Base-by-base conservation (phyloP, 2,113 vertebrate genomes). In the Cynocephalus volans region DNA sequence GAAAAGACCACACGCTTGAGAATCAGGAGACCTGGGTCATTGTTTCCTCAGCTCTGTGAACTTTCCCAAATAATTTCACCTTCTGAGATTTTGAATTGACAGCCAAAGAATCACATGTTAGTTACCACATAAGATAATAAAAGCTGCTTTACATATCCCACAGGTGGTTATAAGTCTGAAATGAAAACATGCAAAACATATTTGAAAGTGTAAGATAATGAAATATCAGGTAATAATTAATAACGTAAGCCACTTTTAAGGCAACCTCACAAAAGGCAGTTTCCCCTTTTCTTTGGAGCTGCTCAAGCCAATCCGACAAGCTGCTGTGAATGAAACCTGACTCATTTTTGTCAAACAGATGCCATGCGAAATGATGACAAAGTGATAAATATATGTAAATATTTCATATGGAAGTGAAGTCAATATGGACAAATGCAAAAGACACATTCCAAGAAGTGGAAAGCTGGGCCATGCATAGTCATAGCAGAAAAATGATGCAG, bases 301-400 rank as follows among this genome's bases (percentile, higher is more conserved):
- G 62, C 21, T 79, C 69, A 45, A 8, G 8, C 58, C 50, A 58
- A 69, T 84, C 26, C 50, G 69, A 95, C 82, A 96, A 96, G 65
- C 89, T 97, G 95, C 93, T 89, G 79, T 94, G 96, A 64, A 79
- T 96, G 93, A 94, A 93, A 95, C 88, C 96, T 96, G 95, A 95
- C 89, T 97, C 97, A 97, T 92, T 96, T 97, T 96, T 33, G 36
- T 91, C 95, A 97, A 97, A 91, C 94, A 98, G 95, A 97, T 97
- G 97, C 96, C 90, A 69, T 87, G 83, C 60, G 93, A 93, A 96
- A 93, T 96, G 96, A 95, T 92, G 96, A 97, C 93, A 88, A 91
- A 97, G 75, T 92, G 77, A 97, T 96, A 97, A 98, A 97, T 83
- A 81, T 87, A 97, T 95, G 82, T 98, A 97, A 98, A 97, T 98